Evolutionary conservation across 2,888 invertebrate genomes (phyloP).

Genomic region (Yponomeuta malinellus): DNA sequence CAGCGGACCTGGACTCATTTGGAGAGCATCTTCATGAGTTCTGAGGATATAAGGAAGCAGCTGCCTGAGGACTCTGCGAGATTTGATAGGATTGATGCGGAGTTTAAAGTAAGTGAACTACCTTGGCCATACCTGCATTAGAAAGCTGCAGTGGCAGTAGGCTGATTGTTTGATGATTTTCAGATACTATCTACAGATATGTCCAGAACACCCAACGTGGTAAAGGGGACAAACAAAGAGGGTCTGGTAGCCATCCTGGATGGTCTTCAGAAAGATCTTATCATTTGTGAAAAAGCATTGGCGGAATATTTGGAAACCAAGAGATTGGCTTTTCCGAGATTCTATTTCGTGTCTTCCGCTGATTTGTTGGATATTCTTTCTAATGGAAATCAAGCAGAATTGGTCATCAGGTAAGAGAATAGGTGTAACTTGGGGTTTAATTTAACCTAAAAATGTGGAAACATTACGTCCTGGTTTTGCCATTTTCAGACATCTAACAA

Average conservation of each 20-base stretch:
- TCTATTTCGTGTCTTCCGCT: conserved; percentile 97
- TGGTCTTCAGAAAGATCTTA: conserved; percentile 87
- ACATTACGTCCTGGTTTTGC: background rate
- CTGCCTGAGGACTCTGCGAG: conserved; percentile 94
- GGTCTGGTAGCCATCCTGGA: conserved; percentile 89
- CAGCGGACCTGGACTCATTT: conserved; percentile 98
- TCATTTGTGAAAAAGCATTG: conserved; percentile 95
- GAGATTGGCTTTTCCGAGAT: conserved; percentile 94
- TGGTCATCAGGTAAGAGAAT: conserved; percentile 77
- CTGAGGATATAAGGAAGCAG: conserved; percentile 96
- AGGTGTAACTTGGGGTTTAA: background rate
- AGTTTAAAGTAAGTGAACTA: conserved; percentile 82
- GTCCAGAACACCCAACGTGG: conserved; percentile 90
- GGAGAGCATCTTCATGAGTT: conserved; percentile 98
- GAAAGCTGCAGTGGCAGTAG: no score
- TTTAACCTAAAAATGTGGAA: background rate
- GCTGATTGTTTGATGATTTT: conserved; percentile 18
- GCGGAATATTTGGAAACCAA: conserved; percentile 98
- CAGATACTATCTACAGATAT: conserved; percentile 84
- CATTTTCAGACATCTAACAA: conserved; percentile 87
- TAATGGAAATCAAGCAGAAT: conserved; percentile 94
- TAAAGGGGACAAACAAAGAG: conserved; percentile 91
- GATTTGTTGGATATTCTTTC: conserved; percentile 96
- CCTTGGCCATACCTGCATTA: no score
- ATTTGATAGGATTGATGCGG: conserved; percentile 92